Evolutionary conservation across 2,888 invertebrate species (phyloP).

Genomic region (Creontiades dilutus): DNA sequence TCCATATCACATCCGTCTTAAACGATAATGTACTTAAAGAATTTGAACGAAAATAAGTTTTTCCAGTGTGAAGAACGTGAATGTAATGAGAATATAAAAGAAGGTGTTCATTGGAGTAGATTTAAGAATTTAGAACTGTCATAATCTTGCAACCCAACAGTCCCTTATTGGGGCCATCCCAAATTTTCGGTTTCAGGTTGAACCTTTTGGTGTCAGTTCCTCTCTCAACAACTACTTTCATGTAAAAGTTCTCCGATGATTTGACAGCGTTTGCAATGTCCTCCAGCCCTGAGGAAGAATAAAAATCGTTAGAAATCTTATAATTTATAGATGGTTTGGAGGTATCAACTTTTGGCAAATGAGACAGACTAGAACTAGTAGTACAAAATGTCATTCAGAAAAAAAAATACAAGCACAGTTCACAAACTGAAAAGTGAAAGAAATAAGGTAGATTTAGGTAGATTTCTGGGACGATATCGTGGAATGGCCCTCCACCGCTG

Average conservation of each 20-base stretch:
- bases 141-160: slow-evolving; percentile 86
- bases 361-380: too few species aligned
- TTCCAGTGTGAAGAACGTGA: not conserved
- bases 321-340: not conserved
- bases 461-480: too few species aligned
- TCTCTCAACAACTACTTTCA: slow-evolving; percentile 77
- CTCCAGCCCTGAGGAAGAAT: slow-evolving; percentile 79
- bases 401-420: too few species aligned
- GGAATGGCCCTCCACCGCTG: too few species aligned
- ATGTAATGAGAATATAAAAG: not conserved
- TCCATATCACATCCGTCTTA: too few species aligned
- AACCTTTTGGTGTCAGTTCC: slow-evolving; percentile 79
- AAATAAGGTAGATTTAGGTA: too few species aligned
- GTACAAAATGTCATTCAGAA: too few species aligned
- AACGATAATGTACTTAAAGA: not conserved
- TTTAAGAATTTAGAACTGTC: slow-evolving; percentile 78
- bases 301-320: not conserved
- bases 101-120: not conserved
- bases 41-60: not conserved
- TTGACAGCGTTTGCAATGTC: slow-evolving; percentile 86
- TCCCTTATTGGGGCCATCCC: slow-evolving; percentile 85
- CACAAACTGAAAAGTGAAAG: too few species aligned
- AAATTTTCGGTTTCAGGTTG: slow-evolving; percentile 85
- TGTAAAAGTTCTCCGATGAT: slow-evolving; percentile 77
- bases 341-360: too few species aligned